Percentiles rank a stretch among this genome's conserved stretches.
Conservation (phyloP, 2,113 vertebrate species). For the Arothron firmamentum region DNA sequence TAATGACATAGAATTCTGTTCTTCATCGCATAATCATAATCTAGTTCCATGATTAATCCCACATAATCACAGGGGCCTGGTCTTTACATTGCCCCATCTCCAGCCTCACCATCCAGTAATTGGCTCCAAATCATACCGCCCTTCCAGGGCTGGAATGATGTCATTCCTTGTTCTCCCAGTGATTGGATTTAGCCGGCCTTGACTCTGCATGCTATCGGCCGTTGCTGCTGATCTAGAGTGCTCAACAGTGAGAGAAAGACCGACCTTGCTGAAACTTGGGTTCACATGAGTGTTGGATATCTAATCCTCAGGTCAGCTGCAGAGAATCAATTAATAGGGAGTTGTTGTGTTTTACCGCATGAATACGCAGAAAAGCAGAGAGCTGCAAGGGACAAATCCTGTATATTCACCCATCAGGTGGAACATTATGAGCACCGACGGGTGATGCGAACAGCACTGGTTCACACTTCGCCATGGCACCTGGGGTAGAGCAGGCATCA, state of each 20-base stretch:
- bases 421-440: too few species aligned
- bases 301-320: slow-evolving; percentile 34
- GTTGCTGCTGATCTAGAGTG: slow-evolving; percentile 48
- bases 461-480: too few species aligned
- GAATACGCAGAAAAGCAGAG: slow-evolving; percentile 5
- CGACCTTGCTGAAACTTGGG: slow-evolving; percentile 58
- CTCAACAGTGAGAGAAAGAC: slow-evolving; percentile 57
- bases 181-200: slow-evolving; percentile 65
- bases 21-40: too few species aligned
- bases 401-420: too few species aligned
- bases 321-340: slow-evolving; percentile 23
- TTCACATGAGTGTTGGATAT: slow-evolving; percentile 13
- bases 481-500: too few species aligned
- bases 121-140: slow-evolving; percentile 73
- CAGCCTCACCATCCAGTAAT: slow-evolving; percentile 51
- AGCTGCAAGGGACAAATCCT: not conserved
- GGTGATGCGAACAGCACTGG: too few species aligned
- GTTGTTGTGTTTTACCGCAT: slow-evolving; percentile 20
- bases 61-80: slow-evolving; percentile 35
- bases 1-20: slow-evolving; percentile 20
- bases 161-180: slow-evolving; percentile 45
- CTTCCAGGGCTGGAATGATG: slow-evolving; percentile 43
- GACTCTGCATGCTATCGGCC: slow-evolving; percentile 60
- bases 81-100: slow-evolving; percentile 58
- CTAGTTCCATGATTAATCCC: slow-evolving; percentile 25